A percentile compares a stretch with the other conserved stretches of the same genome.
Evolutionary conservation across 2,113 vertebrate species (phyloP).

Genomic region (Microcebus jonahi): DNA sequence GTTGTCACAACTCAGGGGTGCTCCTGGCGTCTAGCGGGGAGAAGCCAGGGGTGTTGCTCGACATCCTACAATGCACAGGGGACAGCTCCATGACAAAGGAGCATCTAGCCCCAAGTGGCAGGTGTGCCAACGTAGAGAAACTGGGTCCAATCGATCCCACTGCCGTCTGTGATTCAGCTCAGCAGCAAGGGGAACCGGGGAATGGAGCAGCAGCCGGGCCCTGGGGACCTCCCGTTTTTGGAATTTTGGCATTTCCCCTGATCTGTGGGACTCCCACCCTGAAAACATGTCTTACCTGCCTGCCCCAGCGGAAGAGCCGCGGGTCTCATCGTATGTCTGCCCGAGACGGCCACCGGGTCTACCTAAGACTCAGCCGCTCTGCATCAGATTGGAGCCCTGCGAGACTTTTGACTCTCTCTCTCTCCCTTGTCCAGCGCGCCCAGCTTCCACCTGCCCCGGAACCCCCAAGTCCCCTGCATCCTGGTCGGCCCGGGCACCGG

Average conservation of each 20-base stretch:
- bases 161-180: not conserved
- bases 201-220: not conserved
- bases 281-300: no score
- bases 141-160: not conserved
- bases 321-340: accelerated
- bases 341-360: not conserved
- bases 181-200: not conserved
- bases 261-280: no score
- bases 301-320: accelerated
- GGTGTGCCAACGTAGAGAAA: accelerated
- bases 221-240: not conserved
- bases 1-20: not conserved
- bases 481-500: conserved; percentile 97
- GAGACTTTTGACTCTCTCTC: not conserved
- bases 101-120: not conserved
- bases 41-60: not conserved
- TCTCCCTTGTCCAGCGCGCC: conserved; percentile 87
- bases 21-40: not conserved
- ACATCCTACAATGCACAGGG: not conserved
- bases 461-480: conserved; percentile 94
- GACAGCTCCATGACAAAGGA: no score
- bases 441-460: conserved; percentile 95
- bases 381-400: no score
- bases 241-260: not conserved
- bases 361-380: not conserved